Conservation (phyloP, 2,888 invertebrate genomes). For the Megamerina dolium region DNA sequence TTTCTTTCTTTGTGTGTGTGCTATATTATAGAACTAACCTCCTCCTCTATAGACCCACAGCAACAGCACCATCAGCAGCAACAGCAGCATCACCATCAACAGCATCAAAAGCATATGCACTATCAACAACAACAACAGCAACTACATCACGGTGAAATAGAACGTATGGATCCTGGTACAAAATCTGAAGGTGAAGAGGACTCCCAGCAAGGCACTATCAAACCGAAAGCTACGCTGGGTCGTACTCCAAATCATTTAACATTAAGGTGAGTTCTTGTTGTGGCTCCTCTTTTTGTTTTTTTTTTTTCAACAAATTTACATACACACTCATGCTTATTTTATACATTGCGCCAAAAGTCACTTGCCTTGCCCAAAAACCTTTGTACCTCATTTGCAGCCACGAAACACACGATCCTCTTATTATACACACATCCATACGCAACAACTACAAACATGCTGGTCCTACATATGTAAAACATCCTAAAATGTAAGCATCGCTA, state of each 20-base stretch:
- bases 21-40: constrained; percentile 37
- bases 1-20: background rate
- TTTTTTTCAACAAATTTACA: no score
- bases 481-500: background rate
- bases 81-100: constrained; percentile 34
- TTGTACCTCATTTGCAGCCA: no score
- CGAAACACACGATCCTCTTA: no score
- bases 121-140: constrained; percentile 46
- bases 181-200: constrained; percentile 86
- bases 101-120: constrained; percentile 18
- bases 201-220: constrained; percentile 60
- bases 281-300: background rate
- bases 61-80: constrained; percentile 23
- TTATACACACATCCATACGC: no score
- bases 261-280: constrained; percentile 55
- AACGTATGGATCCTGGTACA: constrained; percentile 64
- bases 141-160: constrained; percentile 49
- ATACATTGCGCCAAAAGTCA: no score
- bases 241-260: constrained; percentile 91
- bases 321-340: no score
- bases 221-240: constrained; percentile 65
- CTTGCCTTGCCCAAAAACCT: no score
- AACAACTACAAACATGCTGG: no score
- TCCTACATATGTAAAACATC: no score
- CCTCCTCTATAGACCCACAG: constrained; percentile 39